Base-by-base conservation (phyloP, 2,888 invertebrate species). In the Eupelmus urozonus region DNA sequence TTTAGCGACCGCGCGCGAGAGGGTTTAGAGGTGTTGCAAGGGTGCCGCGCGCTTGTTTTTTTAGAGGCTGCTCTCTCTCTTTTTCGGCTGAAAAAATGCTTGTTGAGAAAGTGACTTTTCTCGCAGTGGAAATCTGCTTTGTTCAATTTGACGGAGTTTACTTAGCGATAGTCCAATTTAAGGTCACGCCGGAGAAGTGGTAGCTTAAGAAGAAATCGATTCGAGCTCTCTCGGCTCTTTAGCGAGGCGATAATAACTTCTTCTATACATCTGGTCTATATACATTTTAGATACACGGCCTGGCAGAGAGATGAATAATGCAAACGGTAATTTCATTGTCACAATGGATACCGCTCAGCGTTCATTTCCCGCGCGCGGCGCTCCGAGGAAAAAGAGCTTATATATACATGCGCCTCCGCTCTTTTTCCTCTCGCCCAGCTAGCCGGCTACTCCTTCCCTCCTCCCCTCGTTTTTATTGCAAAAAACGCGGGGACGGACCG, bases 261-360 rank as follows among this genome's bases (percentile, higher is more conserved):
- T 53, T 53, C 53, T 53, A 53, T 53, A 20, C 7, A 20, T 49
- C 13, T 49, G 20, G 20, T 53, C 34, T 34, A 34, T 9, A 34
- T 34, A 34, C 3, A 34, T 34, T 34, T 34, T 3, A 34, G 9
- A 34, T 34, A 13, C 23, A 25, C 2, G 25, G n/a, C 11, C 13
- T 29, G 18, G 16, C 0, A 57, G 29, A 0, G 51, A 49, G 34
- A 76, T 76, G 76, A 72, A 72, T 77, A 72, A 66, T 77, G 27
- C 57, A 65, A 77, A 71, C 42, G 51, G 29, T 29, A 20, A 77
- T 66, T 59, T 72, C 60, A 77, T 72, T 42, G 34, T 49, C 25
- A 55, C 34, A 51, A 55, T 34, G 53, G 34, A 23, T 29, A 9
- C 20, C 3, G 16, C 34, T 57, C 42, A 49, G 16, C 20, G 7